Evolutionary conservation across 1,140 invertebrate species (phyloP).

Genomic region (Scaptodrosophila lebanonensis): DNA sequence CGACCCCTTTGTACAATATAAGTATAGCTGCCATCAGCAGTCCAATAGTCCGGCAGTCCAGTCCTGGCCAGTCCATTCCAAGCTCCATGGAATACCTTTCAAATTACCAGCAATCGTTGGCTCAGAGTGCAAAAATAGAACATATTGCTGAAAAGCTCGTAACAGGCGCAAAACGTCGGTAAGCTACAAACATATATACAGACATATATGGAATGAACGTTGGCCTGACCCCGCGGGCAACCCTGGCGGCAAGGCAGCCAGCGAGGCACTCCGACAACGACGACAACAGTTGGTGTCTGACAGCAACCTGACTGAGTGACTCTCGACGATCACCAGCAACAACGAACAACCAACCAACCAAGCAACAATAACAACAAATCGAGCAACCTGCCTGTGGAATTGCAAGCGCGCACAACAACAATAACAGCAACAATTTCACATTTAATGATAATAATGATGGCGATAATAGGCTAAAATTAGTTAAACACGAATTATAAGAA

Average conservation of each 20-base stretch:
- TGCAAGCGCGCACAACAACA: slow-evolving; percentile 55
- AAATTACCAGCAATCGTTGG: slow-evolving; percentile 31
- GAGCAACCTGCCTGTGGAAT: slow-evolving; percentile 51
- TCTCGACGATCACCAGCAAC: slow-evolving; percentile 12
- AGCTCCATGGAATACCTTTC: slow-evolving; percentile 21
- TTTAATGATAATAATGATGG: slow-evolving; percentile 76
- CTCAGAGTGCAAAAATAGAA: slow-evolving; percentile 57
- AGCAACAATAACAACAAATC: too few species aligned
- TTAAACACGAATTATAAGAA: slow-evolving; percentile 72
- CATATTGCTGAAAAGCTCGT: slow-evolving; percentile 71
- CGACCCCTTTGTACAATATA: too few species aligned
- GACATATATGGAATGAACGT: too few species aligned
- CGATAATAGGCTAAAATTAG: slow-evolving; percentile 76
- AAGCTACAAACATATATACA: too few species aligned
- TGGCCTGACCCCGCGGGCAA: slow-evolving; percentile 58
- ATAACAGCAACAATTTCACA: slow-evolving; percentile 71
- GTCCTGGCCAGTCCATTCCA: too few species aligned
- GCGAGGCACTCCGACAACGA: slow-evolving; percentile 12
- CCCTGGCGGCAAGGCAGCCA: slow-evolving; percentile 50
- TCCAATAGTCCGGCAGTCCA: too few species aligned
- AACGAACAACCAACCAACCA: too few species aligned
- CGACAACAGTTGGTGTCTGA: slow-evolving; percentile 70
- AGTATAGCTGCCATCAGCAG: too few species aligned
- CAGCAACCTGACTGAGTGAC: slow-evolving; percentile 64
- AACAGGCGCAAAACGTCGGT: slow-evolving; percentile 58